Base-by-base conservation (phyloP, 1,140 invertebrate species). In the Lasioglossum albipes region DNA sequence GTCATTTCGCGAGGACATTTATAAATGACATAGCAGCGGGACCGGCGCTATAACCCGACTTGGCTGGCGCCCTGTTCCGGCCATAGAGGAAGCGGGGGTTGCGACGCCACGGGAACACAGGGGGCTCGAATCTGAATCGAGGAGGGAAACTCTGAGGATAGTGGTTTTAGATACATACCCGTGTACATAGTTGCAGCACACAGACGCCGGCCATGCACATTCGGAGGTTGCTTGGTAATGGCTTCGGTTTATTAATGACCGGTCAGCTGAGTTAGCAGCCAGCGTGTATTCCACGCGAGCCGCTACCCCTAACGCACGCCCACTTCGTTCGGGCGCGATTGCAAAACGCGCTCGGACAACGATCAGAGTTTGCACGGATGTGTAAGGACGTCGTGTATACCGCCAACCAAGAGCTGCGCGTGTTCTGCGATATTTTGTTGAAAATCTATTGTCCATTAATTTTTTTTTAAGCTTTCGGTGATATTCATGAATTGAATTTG, bases 221-320 rank as follows among this genome's bases (percentile, higher is more conserved):
- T 91, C 84, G 87, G 90, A 88, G 90, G 89, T 84, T 90, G 89
- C 90, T 87, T 88, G 89, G 91, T 92, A 93, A 93, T 93, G 91
- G 91, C 89, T 92, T 85, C 87, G 89, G 90, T 93, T 93, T 93
- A 93, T 93, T 93, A 93, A 93, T 93, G 92, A 92, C 91, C 90
- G 90, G 91, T 92, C 91, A 91, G 90, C 88, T 89, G 90, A 88
- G 88, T 90, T 90, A 86, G 88, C 87, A 88, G 81, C 85, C 84
- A 79, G 83, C 83, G 86, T 91, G 90, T 90, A 91, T 90, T 87
- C 90, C 88, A 88, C 86, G 86, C 88, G 86, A 91, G 75, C 81
- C 82, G 88, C 76, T 88, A 84, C 84, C 83, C 79, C 72, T 72
- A 27, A 73, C 69, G 76, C 76, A 79, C 61, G 54, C 69, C 76